Conservation (phyloP, 1,140 invertebrate species). For the Oncopodura yosiiana region DNA sequence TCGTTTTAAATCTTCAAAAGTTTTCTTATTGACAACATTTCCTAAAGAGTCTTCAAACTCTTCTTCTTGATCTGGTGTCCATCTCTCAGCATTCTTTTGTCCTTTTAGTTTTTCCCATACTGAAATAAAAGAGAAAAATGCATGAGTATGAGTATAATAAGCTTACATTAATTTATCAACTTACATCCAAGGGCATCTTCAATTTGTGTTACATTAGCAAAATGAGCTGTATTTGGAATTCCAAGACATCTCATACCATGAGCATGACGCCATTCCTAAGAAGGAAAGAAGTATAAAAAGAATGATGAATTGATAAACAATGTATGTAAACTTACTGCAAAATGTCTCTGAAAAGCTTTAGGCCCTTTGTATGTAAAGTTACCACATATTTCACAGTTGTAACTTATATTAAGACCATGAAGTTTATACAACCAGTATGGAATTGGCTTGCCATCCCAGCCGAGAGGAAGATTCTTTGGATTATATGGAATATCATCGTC, state of each 20-base stretch:
- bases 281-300: slow-evolving; percentile 16
- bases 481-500: slow-evolving; percentile 95
- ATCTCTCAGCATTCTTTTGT: slow-evolving; percentile 88
- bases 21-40: slow-evolving; percentile 98
- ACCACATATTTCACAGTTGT: slow-evolving; percentile 99
- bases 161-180: too few species aligned
- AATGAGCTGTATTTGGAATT: slow-evolving; percentile 99
- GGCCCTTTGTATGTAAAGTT: slow-evolving; percentile 99
- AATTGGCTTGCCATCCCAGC: slow-evolving; percentile 99
- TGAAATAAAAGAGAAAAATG: slow-evolving; percentile 41
- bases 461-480: slow-evolving; percentile 96
- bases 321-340: slow-evolving; percentile 57
- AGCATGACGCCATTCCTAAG: slow-evolving; percentile 92
- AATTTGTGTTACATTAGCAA: slow-evolving; percentile 98
- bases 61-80: slow-evolving; percentile 94
- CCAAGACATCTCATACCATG: slow-evolving; percentile 98
- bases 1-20: slow-evolving; percentile 94
- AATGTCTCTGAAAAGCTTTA: slow-evolving; percentile 99
- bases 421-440: slow-evolving; percentile 99
- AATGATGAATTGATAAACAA: neutral
- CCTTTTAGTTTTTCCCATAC: slow-evolving; percentile 95
- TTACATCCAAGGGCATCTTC: slow-evolving; percentile 89
- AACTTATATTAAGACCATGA: slow-evolving; percentile 97
- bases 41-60: slow-evolving; percentile 98
- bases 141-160: too few species aligned